Evolutionary conservation across 2,113 vertebrate species (phyloP).

Genomic region (Campylomormyrus numenius): DNA sequence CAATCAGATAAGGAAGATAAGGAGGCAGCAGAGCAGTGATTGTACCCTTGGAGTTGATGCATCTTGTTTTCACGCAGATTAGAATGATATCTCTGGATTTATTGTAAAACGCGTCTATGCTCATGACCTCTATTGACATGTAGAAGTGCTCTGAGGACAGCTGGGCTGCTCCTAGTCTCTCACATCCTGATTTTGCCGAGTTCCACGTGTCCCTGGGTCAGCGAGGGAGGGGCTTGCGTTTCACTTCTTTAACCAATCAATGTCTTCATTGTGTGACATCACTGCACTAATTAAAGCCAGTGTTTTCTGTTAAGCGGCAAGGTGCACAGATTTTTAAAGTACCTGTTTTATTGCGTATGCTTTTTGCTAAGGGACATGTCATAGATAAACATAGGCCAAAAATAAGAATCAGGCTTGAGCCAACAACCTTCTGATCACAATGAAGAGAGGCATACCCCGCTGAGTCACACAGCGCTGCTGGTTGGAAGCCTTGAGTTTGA

Average conservation of each 20-base stretch:
- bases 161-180: neutral
- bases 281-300: neutral
- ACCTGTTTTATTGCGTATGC: neutral
- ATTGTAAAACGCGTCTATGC: neutral
- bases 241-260: neutral
- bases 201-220: neutral
- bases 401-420: neutral
- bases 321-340: neutral
- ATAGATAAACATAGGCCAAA: neutral
- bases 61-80: neutral
- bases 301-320: neutral
- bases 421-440: neutral
- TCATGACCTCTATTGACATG: neutral
- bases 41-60: neutral
- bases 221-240: neutral
- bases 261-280: neutral
- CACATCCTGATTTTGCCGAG: neutral
- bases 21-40: neutral
- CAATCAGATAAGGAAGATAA: neutral
- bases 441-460: neutral
- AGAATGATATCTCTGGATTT: neutral
- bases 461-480: neutral
- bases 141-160: neutral
- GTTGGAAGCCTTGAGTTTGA: neutral
- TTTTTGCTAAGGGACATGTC: neutral